Evolutionary conservation across 2,888 invertebrate genomes (phyloP).

Genomic region (Amorpha juglandis): DNA sequence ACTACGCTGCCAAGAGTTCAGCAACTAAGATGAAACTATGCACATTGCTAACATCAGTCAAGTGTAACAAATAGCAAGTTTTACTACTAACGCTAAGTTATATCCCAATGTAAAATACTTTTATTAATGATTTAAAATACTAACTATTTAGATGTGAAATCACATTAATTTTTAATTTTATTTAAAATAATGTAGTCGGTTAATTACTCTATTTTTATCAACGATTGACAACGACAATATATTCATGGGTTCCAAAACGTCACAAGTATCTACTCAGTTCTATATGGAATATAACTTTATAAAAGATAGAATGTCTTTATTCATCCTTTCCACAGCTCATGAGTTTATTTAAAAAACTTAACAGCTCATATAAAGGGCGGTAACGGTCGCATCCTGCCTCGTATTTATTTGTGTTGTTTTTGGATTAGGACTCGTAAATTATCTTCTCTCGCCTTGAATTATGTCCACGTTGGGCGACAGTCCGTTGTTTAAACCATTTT

Average conservation of each 20-base stretch:
- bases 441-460: constrained; percentile 70
- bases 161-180: no score
- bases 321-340: constrained; percentile 26
- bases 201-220: neutral
- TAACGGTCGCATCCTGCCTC: constrained; percentile 67
- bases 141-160: no score
- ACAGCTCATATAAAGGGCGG: constrained; percentile 59
- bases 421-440: constrained; percentile 73
- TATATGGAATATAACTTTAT: neutral
- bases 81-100: no score
- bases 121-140: no score
- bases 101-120: no score
- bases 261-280: neutral
- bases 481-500: constrained; percentile 66
- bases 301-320: neutral
- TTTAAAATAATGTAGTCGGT: no score
- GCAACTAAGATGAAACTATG: no score
- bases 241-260: neutral
- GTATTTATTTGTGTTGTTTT: constrained; percentile 63
- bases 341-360: constrained; percentile 62
- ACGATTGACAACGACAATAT: no score
- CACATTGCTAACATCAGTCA: no score
- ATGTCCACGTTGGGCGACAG: constrained; percentile 64
- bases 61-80: no score
- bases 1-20: no score